Evolutionary conservation across 2,888 invertebrate genomes (phyloP).

Genomic region (Torymus aiolomorphi): DNA sequence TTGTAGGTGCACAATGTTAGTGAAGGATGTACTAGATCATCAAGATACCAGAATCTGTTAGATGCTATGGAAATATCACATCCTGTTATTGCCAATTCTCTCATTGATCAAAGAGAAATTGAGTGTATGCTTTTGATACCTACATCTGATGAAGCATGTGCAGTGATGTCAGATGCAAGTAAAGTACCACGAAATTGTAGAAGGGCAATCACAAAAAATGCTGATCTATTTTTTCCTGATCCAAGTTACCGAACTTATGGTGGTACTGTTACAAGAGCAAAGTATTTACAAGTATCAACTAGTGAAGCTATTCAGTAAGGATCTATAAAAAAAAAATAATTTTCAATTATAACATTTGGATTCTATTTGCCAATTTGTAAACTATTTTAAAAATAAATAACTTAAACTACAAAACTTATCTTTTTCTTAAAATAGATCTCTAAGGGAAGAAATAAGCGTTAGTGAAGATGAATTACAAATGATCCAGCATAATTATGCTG

Average conservation of each 20-base stretch:
- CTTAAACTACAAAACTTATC: background rate
- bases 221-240: slow-evolving; percentile 84
- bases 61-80: slow-evolving; percentile 85
- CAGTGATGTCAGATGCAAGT: slow-evolving; percentile 80
- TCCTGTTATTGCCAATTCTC: slow-evolving; percentile 87
- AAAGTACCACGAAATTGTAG: slow-evolving; percentile 84
- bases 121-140: slow-evolving; percentile 88
- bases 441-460: slow-evolving; percentile 66
- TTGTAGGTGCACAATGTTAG: slow-evolving; percentile 77
- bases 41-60: slow-evolving; percentile 78
- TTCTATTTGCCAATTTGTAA: background rate
- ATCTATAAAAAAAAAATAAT: background rate
- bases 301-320: slow-evolving; percentile 80
- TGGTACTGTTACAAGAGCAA: slow-evolving; percentile 75
- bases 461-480: slow-evolving; percentile 59
- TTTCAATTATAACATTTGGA: background rate
- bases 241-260: slow-evolving; percentile 87
- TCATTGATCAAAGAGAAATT: slow-evolving; percentile 86
- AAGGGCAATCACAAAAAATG: slow-evolving; percentile 82
- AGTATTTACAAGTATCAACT: slow-evolving; percentile 82
- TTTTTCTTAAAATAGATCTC: slow-evolving; percentile 57
- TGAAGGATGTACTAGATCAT: slow-evolving; percentile 75
- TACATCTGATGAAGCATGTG: slow-evolving; percentile 82
- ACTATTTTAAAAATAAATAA: background rate
- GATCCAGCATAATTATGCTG: slow-evolving; percentile 48